These are phyloP conservation scores for Tortrix viridana DNA, from an alignment of 2,888 invertebrate genomes.

Conservation along the genomic window DNA sequence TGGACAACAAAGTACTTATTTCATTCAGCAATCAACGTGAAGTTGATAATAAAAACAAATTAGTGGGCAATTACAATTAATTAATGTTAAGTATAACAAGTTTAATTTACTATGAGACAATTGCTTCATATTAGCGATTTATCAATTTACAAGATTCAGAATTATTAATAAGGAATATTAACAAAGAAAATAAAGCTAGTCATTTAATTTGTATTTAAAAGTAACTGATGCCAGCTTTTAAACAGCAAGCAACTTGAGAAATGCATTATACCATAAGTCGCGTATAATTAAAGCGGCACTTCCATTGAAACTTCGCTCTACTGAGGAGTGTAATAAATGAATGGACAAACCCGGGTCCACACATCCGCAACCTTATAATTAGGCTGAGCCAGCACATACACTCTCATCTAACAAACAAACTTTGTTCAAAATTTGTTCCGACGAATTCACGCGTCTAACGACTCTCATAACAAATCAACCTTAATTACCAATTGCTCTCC, in stretches of 20 bases:
- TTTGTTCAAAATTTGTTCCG: conserved; percentile 54
- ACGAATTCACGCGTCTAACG: conserved; percentile 56
- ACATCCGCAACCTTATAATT: conserved; percentile 53
- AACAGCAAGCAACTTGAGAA: neutral
- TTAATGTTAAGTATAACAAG: neutral
- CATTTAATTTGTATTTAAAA: too few species aligned
- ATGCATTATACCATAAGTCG: neutral
- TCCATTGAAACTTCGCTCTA: conserved; percentile 31
- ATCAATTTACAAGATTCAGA: too few species aligned
- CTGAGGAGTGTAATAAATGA: conserved; percentile 41
- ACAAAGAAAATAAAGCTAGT: too few species aligned
- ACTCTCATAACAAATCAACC: conserved; percentile 62
- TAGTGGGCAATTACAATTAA: neutral
- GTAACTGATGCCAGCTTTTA: too few species aligned
- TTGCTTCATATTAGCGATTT: too few species aligned
- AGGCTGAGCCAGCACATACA: conserved; percentile 55
- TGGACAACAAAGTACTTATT: neutral
- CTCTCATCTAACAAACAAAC: conserved; percentile 52
- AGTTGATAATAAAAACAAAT: neutral
- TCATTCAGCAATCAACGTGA: neutral
- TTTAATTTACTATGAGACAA: too few species aligned
- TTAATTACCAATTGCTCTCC: conserved; percentile 62
- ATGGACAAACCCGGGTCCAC: conserved; percentile 45
- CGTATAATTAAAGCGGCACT: conserved; percentile 14
- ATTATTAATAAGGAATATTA: too few species aligned